Base-by-base conservation (phyloP, 2,113 vertebrate species). In the Gorsachius goisagi region DNA sequence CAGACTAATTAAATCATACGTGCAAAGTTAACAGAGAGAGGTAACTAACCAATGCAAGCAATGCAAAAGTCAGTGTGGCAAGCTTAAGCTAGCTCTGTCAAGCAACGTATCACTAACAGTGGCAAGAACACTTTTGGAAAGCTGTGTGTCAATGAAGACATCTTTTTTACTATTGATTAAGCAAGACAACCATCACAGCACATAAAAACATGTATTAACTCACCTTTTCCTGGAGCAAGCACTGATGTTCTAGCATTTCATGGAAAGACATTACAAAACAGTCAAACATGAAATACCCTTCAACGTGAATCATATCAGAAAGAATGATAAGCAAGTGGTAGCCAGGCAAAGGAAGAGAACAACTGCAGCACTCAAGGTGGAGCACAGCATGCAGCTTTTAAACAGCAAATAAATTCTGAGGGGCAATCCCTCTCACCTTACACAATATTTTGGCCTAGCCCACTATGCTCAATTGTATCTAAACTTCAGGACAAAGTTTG, bases 221-320 rank as follows among this genome's bases (percentile, higher is more conserved):
- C 69, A 68, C 81, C 94, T 97, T 95, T 97, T 94, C 93, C 95
- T 94, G 93, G 87, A 97, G 97, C 56, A 66, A 95, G 62, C 64
- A 14, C 39, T 12, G 30, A 27, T 77, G 67, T 89, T 90, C 63
- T 73, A 88, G 78, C 86, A 67, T 58, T 96, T 90, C 74, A 37
- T 44, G 44, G 91, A 97, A 96, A 95, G 60, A 69, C 73, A 32
- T 96, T 97, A 87, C 89, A 97, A 95, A 98, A 98, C 4, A 73
- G 27, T 30, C 67, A 23, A 8, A 72, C 28, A 35, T 58, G 53
- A 69, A 89, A 69, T 16, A 18, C 52, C 81, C 71, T 63, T 82
- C 84, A 63, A 22, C 11, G 5, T 52, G 15, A 73, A 24, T 94
- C 76, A 44, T 56, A 45, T 52, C 94, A 97, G 74, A 69, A 95